phyloP scores from a whole-genome alignment of 2,797 vertebrate genomes.

The Xiphophorus birchmanni region DNA sequence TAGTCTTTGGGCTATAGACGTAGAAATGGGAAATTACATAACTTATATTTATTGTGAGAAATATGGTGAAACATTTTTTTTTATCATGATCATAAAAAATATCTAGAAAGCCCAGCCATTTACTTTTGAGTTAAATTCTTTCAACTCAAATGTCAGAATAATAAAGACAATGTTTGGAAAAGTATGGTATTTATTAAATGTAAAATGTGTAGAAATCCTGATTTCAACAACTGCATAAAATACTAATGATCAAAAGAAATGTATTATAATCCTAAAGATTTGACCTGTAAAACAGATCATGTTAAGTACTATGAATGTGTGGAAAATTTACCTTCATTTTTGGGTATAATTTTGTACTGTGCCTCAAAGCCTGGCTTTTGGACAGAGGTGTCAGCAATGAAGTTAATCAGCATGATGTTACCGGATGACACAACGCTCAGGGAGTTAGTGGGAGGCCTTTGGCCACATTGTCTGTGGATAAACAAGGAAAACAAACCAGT shows the following conservation, averaged over 20 bases:
- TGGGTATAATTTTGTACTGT: slow-evolving; percentile 55
- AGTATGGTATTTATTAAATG: background rate
- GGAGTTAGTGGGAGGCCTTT: slow-evolving; percentile 80
- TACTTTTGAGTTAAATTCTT: background rate
- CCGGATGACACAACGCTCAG: slow-evolving; percentile 79
- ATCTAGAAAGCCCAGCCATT: background rate
- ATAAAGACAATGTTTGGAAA: background rate
- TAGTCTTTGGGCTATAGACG: background rate
- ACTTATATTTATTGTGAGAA: background rate
- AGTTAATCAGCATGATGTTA: slow-evolving; percentile 81
- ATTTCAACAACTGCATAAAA: background rate
- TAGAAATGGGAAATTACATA: background rate
- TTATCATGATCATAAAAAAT: background rate
- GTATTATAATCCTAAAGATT: background rate
- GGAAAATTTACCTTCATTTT: slow-evolving; percentile 50
- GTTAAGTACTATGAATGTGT: background rate
- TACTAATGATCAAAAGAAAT: background rate
- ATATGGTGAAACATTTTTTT: background rate
- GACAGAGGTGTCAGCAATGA: slow-evolving; percentile 68
- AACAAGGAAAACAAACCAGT: background rate
- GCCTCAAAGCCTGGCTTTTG: slow-evolving; percentile 76
- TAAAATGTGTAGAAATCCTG: background rate
- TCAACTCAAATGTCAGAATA: background rate
- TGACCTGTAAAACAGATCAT: background rate
- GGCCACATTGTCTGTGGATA: slow-evolving; percentile 79